Evolutionary conservation across 2,888 invertebrate genomes (phyloP), one percentile per base, ranked within the genome.

Genomic region (Cepaea hortensis): DNA sequence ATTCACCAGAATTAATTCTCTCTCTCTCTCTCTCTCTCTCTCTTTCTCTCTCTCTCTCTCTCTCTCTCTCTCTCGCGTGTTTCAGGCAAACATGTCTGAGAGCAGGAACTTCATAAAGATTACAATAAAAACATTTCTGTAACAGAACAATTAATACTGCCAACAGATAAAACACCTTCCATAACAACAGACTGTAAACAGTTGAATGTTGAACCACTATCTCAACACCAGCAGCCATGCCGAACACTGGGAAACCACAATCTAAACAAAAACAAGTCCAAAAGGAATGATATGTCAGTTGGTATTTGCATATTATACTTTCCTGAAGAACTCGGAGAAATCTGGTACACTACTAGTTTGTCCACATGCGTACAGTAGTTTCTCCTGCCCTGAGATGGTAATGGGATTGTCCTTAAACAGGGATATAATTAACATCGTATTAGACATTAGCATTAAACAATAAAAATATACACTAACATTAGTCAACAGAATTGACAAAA

Each of bases 381-480:
- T 91, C 90, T 95, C 95, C 48, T 92, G 91, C 6, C 95, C 95
- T 72, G 92, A 92, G 9, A 93, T 89, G 13, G 95, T 95, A 48
- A 95, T 95, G n/a, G 95, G 94, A n/a, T 93, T 93, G 3, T 93
- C 92, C 95, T 95, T 92, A 84, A 70, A 87, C 81, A 79, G n/a
- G 6, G 61, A 68, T 55, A 35, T 35, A 1, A 35, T 35, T 35
- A 35, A 35, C 35, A 35, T 35, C 35, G 35, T 35, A 1, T 35
- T 35, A 35, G 35, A 35, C 35, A 35, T 35, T 35, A 35, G 35
- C 35, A 35, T 35, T 35, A 35, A 35, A 35, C 35, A 65, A 18
- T 65, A 15, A 65, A 15, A 65, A 18, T 65, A 65, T 65, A 18
- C 18, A 65, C 18, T 18, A 65, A 65, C 9, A 9, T 65, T 65